Percentiles rank a stretch among this genome's conserved stretches.
Evolutionary conservation across 1,140 invertebrate genomes (phyloP).

Genomic region (Drosophila subobscura): DNA sequence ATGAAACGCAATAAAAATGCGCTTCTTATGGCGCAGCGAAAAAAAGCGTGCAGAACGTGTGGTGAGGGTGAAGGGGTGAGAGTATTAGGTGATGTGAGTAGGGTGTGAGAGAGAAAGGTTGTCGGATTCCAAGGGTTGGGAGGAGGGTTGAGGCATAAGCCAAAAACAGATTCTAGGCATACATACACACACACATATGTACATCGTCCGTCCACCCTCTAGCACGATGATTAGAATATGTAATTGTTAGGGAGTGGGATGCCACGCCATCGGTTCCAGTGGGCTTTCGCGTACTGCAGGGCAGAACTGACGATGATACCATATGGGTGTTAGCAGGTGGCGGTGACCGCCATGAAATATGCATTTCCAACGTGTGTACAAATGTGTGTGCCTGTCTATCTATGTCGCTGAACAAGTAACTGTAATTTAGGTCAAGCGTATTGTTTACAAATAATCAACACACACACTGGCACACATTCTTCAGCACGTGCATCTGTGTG

Average conservation of each 20-base stretch:
- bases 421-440: slow-evolving; percentile 84
- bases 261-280: background rate
- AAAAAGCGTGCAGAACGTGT: slow-evolving; percentile 39
- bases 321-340: slow-evolving; percentile 37
- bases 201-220: background rate
- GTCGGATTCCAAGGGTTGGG: too few relatives aligned
- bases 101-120: background rate
- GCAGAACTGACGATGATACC: too few relatives aligned
- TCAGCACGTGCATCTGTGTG: slow-evolving; percentile 31
- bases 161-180: slow-evolving; percentile 40
- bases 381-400: slow-evolving; percentile 28
- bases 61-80: slow-evolving; percentile 1
- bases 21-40: slow-evolving; percentile 65
- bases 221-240: slow-evolving; percentile 48
- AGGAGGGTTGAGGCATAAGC: slow-evolving; percentile 16
- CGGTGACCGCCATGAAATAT: slow-evolving; percentile 62
- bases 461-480: slow-evolving; percentile 29
- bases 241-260: slow-evolving; percentile 51
- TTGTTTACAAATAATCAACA: slow-evolving; percentile 83
- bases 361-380: slow-evolving; percentile 54
- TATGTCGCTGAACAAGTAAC: slow-evolving; percentile 76
- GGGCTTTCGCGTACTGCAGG: too few relatives aligned
- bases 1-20: slow-evolving; percentile 73
- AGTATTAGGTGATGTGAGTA: background rate
- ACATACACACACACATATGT: background rate